Base-by-base conservation (phyloP, 2,113 vertebrate species). In the Eurypyga helias region DNA sequence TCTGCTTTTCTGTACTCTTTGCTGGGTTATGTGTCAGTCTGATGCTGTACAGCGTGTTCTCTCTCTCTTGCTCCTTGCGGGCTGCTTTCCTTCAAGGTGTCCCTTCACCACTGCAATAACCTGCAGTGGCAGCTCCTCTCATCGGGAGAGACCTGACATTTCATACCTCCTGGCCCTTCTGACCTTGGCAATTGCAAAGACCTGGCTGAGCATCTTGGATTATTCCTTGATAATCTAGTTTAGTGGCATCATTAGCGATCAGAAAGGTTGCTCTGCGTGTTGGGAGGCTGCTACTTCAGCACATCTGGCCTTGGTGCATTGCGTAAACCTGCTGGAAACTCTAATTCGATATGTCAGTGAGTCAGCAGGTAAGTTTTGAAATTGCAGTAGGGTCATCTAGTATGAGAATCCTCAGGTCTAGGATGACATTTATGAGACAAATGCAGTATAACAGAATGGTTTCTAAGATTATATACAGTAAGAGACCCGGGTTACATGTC, bases 391-490 rank as follows among this genome's bases (percentile, higher is more conserved):
- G 19, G 41, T 93, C 52, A 81, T n/a, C 49, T 61, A 17, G 43
- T 58, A 6, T 7, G 48, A 93, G 57, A 83, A 62, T 84, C 23
- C 8, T 31, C 36, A 52, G 7, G 31, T 70, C 43, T 62, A 60
- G 58, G 55, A n/a, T 93, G 72, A 94, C 71, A 91, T 52, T 62
- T 79, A 60, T 65, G n/a, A 73, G 58, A 61, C 36, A 87, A 83
- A 55, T 52, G 45, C 28, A 94, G 83, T 86, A 23, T 13, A 46
- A 10, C 49, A 61, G 52, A 52, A 81, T 31, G 6, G 36, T 96
- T 78, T 64, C 34, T 49, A 83, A 58, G 10, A 69, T 76, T 71
- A 81, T 87, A 57, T 73, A 58, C 25, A 38, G 25, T 57, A 72
- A 84, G 45, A 85, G 33, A 87, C 26, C 21, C 70, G 49, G 45